A percentile compares a stretch with the other conserved stretches of the same genome.
Evolutionary conservation across 2,888 invertebrate genomes (phyloP).

Genomic region (Melitaea athalia): DNA sequence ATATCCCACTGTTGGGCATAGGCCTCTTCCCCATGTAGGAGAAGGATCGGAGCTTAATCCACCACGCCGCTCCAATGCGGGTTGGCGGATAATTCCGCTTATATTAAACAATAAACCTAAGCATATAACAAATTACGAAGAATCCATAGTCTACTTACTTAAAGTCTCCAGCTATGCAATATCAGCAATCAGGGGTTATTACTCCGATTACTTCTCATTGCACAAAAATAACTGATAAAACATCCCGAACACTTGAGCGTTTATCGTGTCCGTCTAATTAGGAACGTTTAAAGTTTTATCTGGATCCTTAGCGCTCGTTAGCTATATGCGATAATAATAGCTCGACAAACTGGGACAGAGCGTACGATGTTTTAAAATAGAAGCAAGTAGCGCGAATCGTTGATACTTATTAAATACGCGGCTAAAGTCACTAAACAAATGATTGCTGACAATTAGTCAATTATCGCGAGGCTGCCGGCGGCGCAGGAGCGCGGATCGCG

Average conservation of each 20-base stretch:
- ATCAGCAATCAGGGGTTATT: constrained; percentile 35
- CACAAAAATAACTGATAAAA: constrained; percentile 43
- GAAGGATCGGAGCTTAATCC: too few species aligned
- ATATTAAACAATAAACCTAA: too few species aligned
- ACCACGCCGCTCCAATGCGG: too few species aligned
- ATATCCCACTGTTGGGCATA: too few species aligned
- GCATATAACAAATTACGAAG: not conserved
- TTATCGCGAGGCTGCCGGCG: constrained; percentile 44
- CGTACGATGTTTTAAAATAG: constrained; percentile 65
- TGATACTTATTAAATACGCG: constrained; percentile 58
- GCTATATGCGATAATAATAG: constrained; percentile 43
- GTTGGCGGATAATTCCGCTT: too few species aligned
- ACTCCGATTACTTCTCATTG: constrained; percentile 39
- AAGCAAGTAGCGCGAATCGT: constrained; percentile 61
- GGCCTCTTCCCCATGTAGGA: too few species aligned
- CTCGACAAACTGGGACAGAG: constrained; percentile 58
- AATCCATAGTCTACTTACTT: not conserved
- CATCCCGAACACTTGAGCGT: constrained; percentile 33
- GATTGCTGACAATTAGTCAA: constrained; percentile 67
- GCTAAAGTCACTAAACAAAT: constrained; percentile 60
- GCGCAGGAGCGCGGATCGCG: constrained; percentile 42
- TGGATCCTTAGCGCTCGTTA: constrained; percentile 40
- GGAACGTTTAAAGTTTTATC: constrained; percentile 39
- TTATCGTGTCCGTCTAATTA: constrained; percentile 44
- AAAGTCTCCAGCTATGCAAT: not conserved